Conservation (phyloP, 2,797 vertebrate species). For the Cuculus canorus region DNA sequence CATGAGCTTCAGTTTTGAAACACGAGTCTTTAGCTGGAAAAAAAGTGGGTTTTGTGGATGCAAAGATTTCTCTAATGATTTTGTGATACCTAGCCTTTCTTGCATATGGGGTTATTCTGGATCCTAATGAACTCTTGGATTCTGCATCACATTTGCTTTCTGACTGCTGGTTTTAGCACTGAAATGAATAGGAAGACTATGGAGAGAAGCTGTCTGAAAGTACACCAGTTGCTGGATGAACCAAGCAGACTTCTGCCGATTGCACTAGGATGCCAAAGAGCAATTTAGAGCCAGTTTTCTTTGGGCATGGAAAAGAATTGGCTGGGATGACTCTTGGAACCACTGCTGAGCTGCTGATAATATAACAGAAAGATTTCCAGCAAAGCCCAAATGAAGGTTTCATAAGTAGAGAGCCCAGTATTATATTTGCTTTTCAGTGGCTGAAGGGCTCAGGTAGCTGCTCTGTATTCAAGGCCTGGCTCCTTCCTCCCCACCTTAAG, state of each 20-base stretch:
- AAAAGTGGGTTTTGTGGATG: neutral
- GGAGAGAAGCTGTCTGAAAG: neutral
- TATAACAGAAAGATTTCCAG: neutral
- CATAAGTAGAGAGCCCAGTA: neutral
- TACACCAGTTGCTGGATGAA: neutral
- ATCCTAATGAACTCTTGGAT: neutral
- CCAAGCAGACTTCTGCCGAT: neutral
- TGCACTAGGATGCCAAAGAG: neutral
- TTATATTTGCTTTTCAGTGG: neutral
- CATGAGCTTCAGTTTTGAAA: neutral
- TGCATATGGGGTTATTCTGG: neutral
- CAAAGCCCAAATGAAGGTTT: neutral
- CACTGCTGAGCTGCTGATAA: neutral
- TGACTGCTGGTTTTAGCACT: neutral
- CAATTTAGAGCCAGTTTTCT: neutral
- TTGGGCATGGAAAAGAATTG: neutral
- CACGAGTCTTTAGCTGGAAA: neutral
- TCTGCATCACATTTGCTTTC: neutral
- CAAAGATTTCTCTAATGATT: neutral
- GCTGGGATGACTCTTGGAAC: neutral
- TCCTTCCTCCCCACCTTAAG: slow-evolving; percentile 8
- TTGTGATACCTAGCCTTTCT: neutral
- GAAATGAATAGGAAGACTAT: neutral
- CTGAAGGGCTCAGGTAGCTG: neutral
- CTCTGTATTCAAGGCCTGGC: neutral